Percentiles rank a stretch among this genome's conserved stretches.
Conservation (phyloP, 2,888 invertebrate species). For the Uloborus plumipes region DNA sequence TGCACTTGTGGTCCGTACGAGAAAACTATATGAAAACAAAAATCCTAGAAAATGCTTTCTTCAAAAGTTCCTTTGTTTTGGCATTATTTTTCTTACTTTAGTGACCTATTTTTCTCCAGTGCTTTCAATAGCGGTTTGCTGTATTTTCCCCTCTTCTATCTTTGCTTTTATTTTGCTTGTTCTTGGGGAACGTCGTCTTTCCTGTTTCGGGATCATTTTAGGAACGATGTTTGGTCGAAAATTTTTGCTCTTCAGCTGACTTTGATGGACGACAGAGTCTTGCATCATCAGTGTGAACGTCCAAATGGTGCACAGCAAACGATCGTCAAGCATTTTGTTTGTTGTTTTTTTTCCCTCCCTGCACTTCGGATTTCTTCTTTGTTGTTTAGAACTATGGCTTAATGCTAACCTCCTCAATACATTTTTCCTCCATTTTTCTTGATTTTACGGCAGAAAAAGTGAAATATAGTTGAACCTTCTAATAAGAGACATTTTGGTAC, state of each 20-base stretch:
- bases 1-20: too few species aligned
- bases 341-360: conserved; percentile 17
- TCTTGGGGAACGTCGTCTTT: conserved; percentile 25
- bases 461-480: conserved; percentile 8
- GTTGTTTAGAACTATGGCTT: conserved; percentile 48
- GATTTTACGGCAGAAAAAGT: conserved; percentile 13
- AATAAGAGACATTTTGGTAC: conserved; percentile 1
- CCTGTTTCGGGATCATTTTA: conserved; percentile 46
- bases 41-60: not conserved
- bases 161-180: conserved; percentile 42
- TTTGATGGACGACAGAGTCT: conserved; percentile 54
- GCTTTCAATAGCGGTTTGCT: conserved; percentile 35
- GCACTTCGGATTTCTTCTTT: conserved; percentile 36
- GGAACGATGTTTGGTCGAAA: conserved; percentile 41
- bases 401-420: conserved; percentile 17
- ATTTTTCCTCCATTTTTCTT: not conserved
- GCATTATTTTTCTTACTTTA: conserved; percentile 16
- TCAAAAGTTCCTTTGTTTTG: not conserved
- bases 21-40: not conserved
- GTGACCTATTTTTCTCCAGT: conserved; percentile 44
- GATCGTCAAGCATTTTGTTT: conserved; percentile 31
- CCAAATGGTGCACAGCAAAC: conserved; percentile 41
- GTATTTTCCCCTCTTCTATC: conserved; percentile 23
- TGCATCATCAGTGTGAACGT: conserved; percentile 50
- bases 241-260: conserved; percentile 47